These are phyloP conservation scores for Zalophus californianus DNA, from an alignment of 2,797 vertebrate species.

Conservation along the genomic window DNA sequence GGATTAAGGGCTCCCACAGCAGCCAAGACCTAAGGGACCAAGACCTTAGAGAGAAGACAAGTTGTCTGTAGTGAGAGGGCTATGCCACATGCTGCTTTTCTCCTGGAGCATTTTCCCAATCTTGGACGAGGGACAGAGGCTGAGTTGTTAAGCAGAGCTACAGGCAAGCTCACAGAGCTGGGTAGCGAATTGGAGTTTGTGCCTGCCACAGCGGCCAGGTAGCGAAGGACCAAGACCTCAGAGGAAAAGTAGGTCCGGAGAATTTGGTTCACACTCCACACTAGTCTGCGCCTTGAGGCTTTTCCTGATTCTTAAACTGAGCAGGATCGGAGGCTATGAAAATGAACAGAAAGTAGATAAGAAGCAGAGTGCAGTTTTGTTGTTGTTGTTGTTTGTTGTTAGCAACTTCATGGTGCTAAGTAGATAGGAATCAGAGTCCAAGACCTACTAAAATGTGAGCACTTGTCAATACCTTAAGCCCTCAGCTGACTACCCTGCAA, in stretches of 20 bases:
- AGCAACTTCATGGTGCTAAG: neutral
- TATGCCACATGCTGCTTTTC: neutral
- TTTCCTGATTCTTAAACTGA: neutral
- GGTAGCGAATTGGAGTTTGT: neutral
- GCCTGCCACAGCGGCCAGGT: neutral
- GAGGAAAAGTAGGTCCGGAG: neutral
- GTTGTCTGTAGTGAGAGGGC: neutral
- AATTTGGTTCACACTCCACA: neutral
- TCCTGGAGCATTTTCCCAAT: neutral
- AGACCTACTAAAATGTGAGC: neutral
- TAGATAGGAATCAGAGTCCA: slow-evolving; percentile 1
- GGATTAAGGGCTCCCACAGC: neutral
- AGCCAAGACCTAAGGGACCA: neutral
- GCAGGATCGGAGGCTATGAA: neutral
- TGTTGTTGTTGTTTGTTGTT: neutral
- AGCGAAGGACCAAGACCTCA: neutral
- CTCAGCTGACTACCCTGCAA: neutral
- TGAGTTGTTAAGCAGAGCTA: neutral
- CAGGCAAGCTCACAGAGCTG: neutral
- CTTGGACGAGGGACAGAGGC: neutral
- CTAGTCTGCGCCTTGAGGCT: neutral
- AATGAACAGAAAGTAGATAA: neutral
- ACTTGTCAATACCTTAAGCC: neutral
- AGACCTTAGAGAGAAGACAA: neutral
- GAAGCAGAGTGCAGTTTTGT: neutral